Conservation (phyloP, 2,888 invertebrate genomes). For the Cheilosia soror region DNA sequence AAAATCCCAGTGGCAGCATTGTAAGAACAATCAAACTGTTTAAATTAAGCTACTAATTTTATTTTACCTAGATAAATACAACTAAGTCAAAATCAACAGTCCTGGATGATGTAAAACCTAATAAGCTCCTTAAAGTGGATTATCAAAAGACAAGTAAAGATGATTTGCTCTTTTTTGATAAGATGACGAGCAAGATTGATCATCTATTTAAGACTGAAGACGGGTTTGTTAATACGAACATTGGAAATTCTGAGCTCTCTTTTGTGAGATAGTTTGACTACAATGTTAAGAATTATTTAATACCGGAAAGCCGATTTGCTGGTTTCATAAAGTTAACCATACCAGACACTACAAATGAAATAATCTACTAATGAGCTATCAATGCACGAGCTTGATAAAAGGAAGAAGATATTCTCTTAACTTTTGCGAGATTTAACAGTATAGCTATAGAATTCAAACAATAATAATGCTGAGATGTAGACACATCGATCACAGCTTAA, state of each 20-base stretch:
- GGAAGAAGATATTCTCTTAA: too few species aligned
- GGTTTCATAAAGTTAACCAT: too few species aligned
- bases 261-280: slow-evolving; percentile 52
- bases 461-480: too few species aligned
- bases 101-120: slow-evolving; percentile 26
- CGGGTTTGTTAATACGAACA: slow-evolving; percentile 40
- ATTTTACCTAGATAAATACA: too few species aligned
- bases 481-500: too few species aligned
- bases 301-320: background rate
- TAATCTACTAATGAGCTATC: too few species aligned
- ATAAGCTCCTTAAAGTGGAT: slow-evolving; percentile 40
- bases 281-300: background rate
- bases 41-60: background rate
- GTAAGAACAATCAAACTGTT: slow-evolving; percentile 8
- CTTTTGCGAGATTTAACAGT: too few species aligned
- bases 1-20: background rate
- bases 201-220: slow-evolving; percentile 72
- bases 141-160: slow-evolving; percentile 49
- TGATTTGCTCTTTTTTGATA: slow-evolving; percentile 57
- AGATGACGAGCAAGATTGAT: slow-evolving; percentile 62
- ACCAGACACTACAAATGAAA: too few species aligned
- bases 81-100: background rate
- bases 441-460: too few species aligned
- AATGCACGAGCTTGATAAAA: too few species aligned
- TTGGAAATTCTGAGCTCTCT: slow-evolving; percentile 48